Percentiles rank a stretch among this genome's conserved stretches.
Evolutionary conservation across 2,888 invertebrate genomes (phyloP).

Genomic region (Andrena haemorrhoa): DNA sequence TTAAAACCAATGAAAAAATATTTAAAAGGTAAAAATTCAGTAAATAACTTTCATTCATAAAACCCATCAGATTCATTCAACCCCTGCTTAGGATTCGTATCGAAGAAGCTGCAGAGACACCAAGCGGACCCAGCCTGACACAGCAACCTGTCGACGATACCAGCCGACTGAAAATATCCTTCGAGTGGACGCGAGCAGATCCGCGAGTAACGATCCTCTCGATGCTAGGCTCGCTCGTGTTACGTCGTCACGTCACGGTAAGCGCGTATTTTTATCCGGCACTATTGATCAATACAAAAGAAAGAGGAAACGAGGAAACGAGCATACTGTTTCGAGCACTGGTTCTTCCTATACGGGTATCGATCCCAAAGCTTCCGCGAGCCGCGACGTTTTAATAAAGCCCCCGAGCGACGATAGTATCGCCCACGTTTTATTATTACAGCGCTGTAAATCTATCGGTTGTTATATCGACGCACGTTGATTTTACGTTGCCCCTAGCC

Average conservation of each 20-base stretch:
- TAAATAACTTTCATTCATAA: too few species aligned
- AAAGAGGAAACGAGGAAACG: background rate
- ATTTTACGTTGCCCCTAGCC: constrained; percentile 37
- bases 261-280: constrained; percentile 48
- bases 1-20: too few species aligned
- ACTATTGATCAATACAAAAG: constrained; percentile 17
- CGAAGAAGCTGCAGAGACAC: background rate
- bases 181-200: constrained; percentile 15
- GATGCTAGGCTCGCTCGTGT: constrained; percentile 38
- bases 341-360: constrained; percentile 10
- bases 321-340: background rate
- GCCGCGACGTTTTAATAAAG: constrained; percentile 60
- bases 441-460: constrained; percentile 56
- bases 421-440: constrained; percentile 56
- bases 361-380: constrained; percentile 47
- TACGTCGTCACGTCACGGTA: constrained; percentile 42
- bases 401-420: constrained; percentile 38
- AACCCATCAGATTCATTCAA: too few species aligned
- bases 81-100: background rate
- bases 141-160: constrained; percentile 2
- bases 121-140: background rate
- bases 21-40: too few species aligned
- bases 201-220: constrained; percentile 51
- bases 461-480: constrained; percentile 40
- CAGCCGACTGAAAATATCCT: constrained; percentile 6